A percentile compares a stretch with the other conserved stretches of the same genome.
Conservation (phyloP, 2,888 invertebrate species). For the Lamellibrachia satsuma region DNA sequence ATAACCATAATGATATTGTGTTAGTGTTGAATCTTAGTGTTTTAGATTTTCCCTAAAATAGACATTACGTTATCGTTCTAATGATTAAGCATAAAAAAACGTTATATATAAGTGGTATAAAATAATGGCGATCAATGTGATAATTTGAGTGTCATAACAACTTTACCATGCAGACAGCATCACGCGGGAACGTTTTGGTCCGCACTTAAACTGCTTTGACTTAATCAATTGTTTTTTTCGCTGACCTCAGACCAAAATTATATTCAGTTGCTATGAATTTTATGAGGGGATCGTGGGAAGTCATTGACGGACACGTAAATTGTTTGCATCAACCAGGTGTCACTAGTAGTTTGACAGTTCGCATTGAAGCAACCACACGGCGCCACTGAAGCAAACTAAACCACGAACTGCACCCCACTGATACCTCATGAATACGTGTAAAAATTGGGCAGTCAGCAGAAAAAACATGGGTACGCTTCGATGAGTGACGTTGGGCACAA, state of each 20-base stretch:
- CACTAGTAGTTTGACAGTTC: not conserved
- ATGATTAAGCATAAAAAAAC: not conserved
- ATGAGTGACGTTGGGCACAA: not conserved
- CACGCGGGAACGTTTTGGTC: not conserved
- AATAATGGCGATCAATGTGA: no score
- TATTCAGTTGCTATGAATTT: no score
- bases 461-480: not conserved
- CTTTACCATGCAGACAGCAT: not conserved
- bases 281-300: no score
- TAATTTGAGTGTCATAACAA: not conserved
- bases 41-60: not conserved
- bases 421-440: not conserved
- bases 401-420: not conserved
- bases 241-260: no score
- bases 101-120: not conserved
- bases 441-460: not conserved
- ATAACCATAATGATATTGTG: not conserved
- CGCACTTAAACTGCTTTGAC: not conserved
- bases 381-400: not conserved
- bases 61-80: not conserved
- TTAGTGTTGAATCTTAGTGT: not conserved
- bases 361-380: not conserved
- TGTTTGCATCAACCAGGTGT: not conserved
- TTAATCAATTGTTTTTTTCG: no score
- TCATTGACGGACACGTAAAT: no score